A percentile compares a stretch with the other conserved stretches of the same genome.
These are phyloP conservation scores for Ciona savignyi DNA, from an alignment of 23 tunicate genomes.

Conservation along the genomic window DNA sequence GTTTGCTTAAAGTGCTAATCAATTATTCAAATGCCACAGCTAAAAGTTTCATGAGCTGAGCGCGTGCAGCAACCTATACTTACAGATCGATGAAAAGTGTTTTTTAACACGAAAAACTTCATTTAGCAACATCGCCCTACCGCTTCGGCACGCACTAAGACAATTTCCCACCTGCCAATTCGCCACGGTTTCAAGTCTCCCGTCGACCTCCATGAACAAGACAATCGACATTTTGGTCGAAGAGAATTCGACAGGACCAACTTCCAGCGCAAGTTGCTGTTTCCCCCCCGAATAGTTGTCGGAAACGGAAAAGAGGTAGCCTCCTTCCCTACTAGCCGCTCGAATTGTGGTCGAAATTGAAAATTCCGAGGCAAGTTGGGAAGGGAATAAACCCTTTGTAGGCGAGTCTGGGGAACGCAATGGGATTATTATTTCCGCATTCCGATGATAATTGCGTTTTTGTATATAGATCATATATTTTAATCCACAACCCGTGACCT, in stretches of 20 bases:
- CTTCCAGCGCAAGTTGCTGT: background rate
- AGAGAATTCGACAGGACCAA: background rate
- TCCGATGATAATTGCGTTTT: too few species aligned
- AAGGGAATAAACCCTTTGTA: background rate
- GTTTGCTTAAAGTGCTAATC: background rate
- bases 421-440: background rate
- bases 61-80: background rate
- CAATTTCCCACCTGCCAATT: background rate
- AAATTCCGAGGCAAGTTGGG: background rate
- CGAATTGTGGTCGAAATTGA: background rate
- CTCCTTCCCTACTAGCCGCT: background rate
- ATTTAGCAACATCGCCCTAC: background rate
- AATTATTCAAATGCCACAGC: background rate
- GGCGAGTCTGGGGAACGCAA: background rate
- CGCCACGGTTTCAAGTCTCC: background rate
- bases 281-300: background rate
- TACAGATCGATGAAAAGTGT: background rate
- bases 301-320: constrained; percentile 3
- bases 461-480: too few species aligned
- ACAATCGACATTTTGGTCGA: background rate
- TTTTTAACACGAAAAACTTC: background rate
- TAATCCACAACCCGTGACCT: too few species aligned
- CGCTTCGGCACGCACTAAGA: too few species aligned
- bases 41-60: background rate
- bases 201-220: background rate